Base-by-base conservation (phyloP, 1,140 invertebrate genomes). In the Physella acuta region DNA sequence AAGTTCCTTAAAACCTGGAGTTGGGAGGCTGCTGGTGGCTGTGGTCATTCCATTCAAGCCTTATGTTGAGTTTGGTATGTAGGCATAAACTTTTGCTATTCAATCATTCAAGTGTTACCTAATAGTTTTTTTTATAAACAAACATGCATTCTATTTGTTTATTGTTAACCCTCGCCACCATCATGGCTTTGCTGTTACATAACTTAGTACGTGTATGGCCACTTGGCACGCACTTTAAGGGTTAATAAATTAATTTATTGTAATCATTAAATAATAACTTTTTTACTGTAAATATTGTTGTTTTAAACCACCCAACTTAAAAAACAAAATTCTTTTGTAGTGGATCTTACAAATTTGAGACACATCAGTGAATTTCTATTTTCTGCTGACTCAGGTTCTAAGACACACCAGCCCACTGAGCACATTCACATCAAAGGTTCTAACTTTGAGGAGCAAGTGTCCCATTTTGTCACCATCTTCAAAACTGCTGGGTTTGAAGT, bases 41-140 rank as follows among this genome's bases (percentile, higher is more conserved):
- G 83, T 96, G 0, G 94, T 97, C 0, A 85, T 97, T 49, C 95
- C 95, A 17, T 93, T 94, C 82, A 90, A 89, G 73, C 92, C 94
- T 14, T 97, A 94, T 81, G 94, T 97, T 0, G 95, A 98, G 87
- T 89, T 88, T 76, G 75, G 81, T 81, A n/a, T n/a, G n/a, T n/a
- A n/a, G n/a, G n/a, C n/a, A n/a, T n/a, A n/a, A n/a, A n/a, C n/a
- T n/a, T n/a, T n/a, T n/a, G n/a, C n/a, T n/a, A n/a, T n/a, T n/a
- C n/a, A n/a, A n/a, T n/a, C n/a, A n/a, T n/a, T n/a, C n/a, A n/a
- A n/a, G n/a, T n/a, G n/a, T n/a, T n/a, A n/a, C n/a, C n/a, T n/a
- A n/a, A n/a, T n/a, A n/a, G n/a, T n/a, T n/a, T n/a, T n/a, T n/a
- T n/a, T n/a, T n/a, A n/a, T n/a, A n/a, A n/a, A n/a, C n/a, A n/a